Base-by-base conservation (phyloP, 2,888 invertebrate genomes). In the Oscheius sp. region DNA sequence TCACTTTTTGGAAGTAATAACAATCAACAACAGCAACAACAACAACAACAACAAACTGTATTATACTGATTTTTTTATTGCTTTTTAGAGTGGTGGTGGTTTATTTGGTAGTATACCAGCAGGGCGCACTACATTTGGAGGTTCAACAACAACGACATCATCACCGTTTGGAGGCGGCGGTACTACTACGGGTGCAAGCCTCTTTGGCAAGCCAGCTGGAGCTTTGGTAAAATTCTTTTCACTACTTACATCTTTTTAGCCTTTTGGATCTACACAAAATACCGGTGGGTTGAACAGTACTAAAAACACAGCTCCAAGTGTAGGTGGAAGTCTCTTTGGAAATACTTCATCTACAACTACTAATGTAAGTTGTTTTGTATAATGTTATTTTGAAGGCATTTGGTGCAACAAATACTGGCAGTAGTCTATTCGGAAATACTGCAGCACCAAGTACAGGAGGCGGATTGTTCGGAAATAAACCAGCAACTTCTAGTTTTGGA, bases 1-100 rank as follows among this genome's bases (percentile, higher is more conserved):
- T 73, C 75, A 17, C 44, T 78, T n/a, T 79, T 79, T 49, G 79
- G 79, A 36, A 8, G 17, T 12, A 47, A 62, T 24, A 47, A 45
- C 24, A 47, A 62, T 8, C 41, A 20, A 20, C 61, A 38, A n/a
- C 62, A 62, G 22, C 62, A 62, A 28, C 62, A 62, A 32, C 20
- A 1, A 4, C 17, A 20, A 41, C 8, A 4, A 30, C 8, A 56
- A n/a, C 4, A 33, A 20, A 3, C 41, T n/a, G 36, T 36, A 9
- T 36, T 36, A 36, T 9, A 14, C 8, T 36, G 36, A 9, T 47
- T 47, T 22, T 22, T 22, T 3, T 22, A 47, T 17, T 47, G 22
- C 3, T 59, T 38, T 59, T 38, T 26, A 59, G 59, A 47, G 69
- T 2, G 41, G 61, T 30, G 47, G 62, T 22, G 68, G 75, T 14